Percentiles rank a stretch among this genome's conserved stretches.
phyloP scores from a whole-genome alignment of 1,140 invertebrate genomes.

The Trichonephila clavata region DNA sequence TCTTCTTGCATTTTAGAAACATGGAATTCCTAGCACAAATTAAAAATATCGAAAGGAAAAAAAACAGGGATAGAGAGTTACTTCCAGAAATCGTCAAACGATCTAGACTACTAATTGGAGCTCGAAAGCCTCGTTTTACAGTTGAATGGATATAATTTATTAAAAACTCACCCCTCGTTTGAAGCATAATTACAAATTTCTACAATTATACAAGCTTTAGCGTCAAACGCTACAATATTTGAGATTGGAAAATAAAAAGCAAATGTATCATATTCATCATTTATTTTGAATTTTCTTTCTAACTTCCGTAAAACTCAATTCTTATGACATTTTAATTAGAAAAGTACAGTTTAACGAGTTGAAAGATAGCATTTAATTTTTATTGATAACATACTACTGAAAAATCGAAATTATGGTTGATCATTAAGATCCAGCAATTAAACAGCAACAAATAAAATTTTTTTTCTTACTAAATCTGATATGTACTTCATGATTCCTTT shows the following conservation, averaged over 20 bases:
- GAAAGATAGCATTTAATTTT: slow-evolving; percentile 12
- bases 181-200: slow-evolving; percentile 15
- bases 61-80: background rate
- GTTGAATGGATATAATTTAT: slow-evolving; percentile 8
- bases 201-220: background rate
- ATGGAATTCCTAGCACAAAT: background rate
- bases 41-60: background rate
- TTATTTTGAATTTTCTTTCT: background rate
- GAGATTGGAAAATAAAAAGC: background rate
- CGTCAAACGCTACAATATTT: background rate
- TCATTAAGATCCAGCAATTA: slow-evolving; percentile 3
- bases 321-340: slow-evolving; percentile 7
- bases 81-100: background rate
- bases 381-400: background rate
- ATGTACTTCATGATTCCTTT: too few relatives aligned
- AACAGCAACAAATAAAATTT: background rate
- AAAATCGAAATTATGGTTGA: background rate
- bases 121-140: background rate
- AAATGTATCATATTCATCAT: background rate
- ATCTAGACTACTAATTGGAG: background rate
- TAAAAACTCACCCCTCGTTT: background rate
- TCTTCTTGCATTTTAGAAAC: background rate
- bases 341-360: background rate
- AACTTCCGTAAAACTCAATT: background rate
- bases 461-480: too few relatives aligned